Evolutionary conservation across 2,113 vertebrate genomes (phyloP).

Genomic region (Struthio camelus): DNA sequence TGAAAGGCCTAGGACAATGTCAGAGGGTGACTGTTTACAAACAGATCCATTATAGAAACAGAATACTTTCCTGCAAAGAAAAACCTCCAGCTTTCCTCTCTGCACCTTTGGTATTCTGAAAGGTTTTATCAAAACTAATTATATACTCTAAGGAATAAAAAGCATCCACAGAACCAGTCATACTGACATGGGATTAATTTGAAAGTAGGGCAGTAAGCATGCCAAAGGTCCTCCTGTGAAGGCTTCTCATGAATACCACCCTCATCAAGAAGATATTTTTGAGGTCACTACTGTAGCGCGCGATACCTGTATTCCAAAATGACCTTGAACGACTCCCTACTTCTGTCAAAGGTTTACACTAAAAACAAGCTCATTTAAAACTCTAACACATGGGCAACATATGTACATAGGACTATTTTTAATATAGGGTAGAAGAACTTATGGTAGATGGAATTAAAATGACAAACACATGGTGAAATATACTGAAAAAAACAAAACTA

Average conservation of each 20-base stretch:
- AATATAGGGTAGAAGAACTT: slow-evolving; percentile 45
- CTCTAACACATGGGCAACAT: slow-evolving; percentile 62
- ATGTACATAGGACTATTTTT: slow-evolving; percentile 53
- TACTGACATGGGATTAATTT: slow-evolving; percentile 64
- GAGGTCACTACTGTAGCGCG: slow-evolving; percentile 28
- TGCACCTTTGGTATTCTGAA: slow-evolving; percentile 59
- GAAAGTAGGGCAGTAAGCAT: slow-evolving; percentile 61
- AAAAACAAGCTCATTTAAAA: slow-evolving; percentile 20
- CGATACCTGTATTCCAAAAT: slow-evolving; percentile 63
- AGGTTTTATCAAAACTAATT: slow-evolving; percentile 69
- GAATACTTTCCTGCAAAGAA: neutral
- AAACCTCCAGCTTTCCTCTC: slow-evolving; percentile 34
- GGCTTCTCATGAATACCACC: slow-evolving; percentile 56
- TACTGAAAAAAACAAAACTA: slow-evolving; percentile 2
- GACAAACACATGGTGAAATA: slow-evolving; percentile 64
- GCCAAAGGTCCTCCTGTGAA: slow-evolving; percentile 61
- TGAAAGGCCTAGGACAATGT: neutral
- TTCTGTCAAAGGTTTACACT: slow-evolving; percentile 49
- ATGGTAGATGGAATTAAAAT: slow-evolving; percentile 59
- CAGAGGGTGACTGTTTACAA: slow-evolving; percentile 39
- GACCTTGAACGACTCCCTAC: slow-evolving; percentile 55
- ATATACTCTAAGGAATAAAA: slow-evolving; percentile 67
- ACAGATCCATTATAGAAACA: slow-evolving; percentile 34
- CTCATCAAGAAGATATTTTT: slow-evolving; percentile 66
- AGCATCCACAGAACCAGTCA: slow-evolving; percentile 62